Base-by-base conservation (phyloP, 2,888 invertebrate genomes). In the Morpho deidamia region DNA sequence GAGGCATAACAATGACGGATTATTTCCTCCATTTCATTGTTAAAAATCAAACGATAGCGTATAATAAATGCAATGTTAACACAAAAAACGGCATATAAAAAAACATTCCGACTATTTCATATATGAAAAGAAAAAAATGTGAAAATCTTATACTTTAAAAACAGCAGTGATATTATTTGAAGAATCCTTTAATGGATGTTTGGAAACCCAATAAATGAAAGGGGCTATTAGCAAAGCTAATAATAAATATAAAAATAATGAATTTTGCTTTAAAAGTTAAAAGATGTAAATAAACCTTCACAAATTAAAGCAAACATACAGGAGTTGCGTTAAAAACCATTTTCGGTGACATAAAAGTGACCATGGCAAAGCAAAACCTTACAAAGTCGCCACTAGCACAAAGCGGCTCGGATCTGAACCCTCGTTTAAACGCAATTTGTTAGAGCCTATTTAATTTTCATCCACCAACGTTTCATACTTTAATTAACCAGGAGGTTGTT, bases 371-470 rank as follows among this genome's bases (percentile, higher is more conserved):
- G 64, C 62, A 65, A 65, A 65, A 64, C 65, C 63, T 64, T 63
- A 65, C 62, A 68, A 71, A 72, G 65, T 64, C 61, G 62, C 65
- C 60, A 63, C 60, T 64, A 64, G 61, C 65, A 67, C 68, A 72
- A 73, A 72, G 69, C 67, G 63, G 62, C 64, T 65, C 56, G 61
- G 68, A 69, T 68, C 69, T 64, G 64, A 68, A 65, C 66, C 67
- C 66, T 62, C 60, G 62, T 71, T 70, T 65, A 68, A 73, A 70
- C 69, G 67, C 71, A 75, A 76, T 76, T 75, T 70, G 72, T 67
- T 69, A 71, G 70, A 72, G 72, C 75, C 76, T 74, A 74, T 76
- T 78, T 74, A 76, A 76, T 78, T 78, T 79, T 70, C 71, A 71
- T 70, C 69, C 65, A 68, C 68, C 67, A 64, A 60, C 64, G 63